Evolutionary conservation across 2,888 invertebrate genomes (phyloP).

Genomic region (Eristalis pertinax): DNA sequence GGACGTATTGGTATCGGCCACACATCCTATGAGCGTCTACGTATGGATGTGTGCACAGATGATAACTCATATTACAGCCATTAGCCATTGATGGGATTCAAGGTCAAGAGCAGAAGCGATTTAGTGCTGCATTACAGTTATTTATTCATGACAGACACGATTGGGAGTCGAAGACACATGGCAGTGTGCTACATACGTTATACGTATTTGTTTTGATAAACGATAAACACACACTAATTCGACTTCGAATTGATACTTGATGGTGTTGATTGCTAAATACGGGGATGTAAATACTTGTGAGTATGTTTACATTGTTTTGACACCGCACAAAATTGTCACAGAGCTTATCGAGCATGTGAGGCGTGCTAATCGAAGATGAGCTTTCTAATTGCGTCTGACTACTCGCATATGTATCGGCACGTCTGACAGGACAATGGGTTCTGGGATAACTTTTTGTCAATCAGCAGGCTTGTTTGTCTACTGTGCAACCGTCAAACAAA

Average conservation of each 20-base stretch:
- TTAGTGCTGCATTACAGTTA: constrained; percentile 47
- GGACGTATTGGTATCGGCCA: constrained; percentile 23
- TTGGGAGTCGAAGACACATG: constrained; percentile 50
- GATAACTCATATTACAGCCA: constrained; percentile 46
- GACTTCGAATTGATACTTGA: neutral
- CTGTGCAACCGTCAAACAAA: too few relatives aligned
- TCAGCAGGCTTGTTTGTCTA: too few relatives aligned
- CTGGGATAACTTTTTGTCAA: too few relatives aligned
- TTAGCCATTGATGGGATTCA: constrained; percentile 61
- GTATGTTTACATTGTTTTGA: neutral
- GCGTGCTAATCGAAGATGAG: neutral
- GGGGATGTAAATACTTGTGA: neutral
- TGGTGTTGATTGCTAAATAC: neutral
- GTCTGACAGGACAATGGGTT: neutral
- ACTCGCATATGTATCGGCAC: neutral
- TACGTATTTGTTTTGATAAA: constrained; percentile 2
- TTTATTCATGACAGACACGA: constrained; percentile 55
- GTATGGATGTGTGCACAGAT: constrained; percentile 7
- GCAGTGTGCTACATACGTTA: neutral
- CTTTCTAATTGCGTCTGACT: neutral
- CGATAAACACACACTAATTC: neutral
- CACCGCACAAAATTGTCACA: neutral
- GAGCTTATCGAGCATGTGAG: neutral
- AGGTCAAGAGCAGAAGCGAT: constrained; percentile 62
- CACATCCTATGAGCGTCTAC: neutral